Percentiles rank a stretch among this genome's conserved stretches.
These are phyloP conservation scores for Hydractinia symbiolongicarpus DNA, from an alignment of 30 jellyfish, hydroid and myxozoan genomes.

Conservation along the genomic window DNA sequence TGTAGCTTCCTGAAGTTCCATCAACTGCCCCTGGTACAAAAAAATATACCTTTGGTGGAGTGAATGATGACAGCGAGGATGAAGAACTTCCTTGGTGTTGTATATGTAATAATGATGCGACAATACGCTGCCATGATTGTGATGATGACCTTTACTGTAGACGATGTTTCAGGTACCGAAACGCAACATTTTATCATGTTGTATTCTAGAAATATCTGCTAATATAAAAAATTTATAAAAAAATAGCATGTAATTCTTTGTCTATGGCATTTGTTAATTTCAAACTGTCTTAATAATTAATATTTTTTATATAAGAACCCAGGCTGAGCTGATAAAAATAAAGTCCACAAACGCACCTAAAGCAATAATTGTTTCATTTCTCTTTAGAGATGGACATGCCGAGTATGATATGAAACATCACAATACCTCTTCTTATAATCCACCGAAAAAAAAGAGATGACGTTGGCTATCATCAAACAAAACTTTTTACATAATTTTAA, in stretches of 20 bases:
- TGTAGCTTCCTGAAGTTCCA: no score
- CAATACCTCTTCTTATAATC: conserved; percentile 36
- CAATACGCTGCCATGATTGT: conserved; percentile 88
- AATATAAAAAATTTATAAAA: background rate
- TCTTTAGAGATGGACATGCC: conserved; percentile 72
- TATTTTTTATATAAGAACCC: background rate
- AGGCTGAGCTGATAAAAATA: no score
- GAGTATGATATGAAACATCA: conserved; percentile 53
- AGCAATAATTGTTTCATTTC: background rate
- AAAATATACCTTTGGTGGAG: no score
- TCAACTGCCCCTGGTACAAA: no score
- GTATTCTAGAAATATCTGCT: no score
- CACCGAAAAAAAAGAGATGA: background rate
- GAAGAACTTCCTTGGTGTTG: conserved; percentile 98
- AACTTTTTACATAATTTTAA: no score
- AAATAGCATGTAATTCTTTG: background rate
- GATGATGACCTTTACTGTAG: conserved; percentile 93
- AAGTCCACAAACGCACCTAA: no score
- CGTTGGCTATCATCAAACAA: no score
- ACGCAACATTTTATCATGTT: no score
- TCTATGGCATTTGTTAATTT: background rate
- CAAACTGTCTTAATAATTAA: background rate
- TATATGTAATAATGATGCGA: conserved; percentile 84
- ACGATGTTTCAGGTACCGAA: conserved; percentile 63
- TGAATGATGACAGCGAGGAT: conserved; percentile 14